Percentiles rank a stretch among this genome's conserved stretches.
These are phyloP conservation scores for Anarrhichthys ocellatus DNA, from an alignment of 2,113 vertebrate genomes.

Conservation along the genomic window DNA sequence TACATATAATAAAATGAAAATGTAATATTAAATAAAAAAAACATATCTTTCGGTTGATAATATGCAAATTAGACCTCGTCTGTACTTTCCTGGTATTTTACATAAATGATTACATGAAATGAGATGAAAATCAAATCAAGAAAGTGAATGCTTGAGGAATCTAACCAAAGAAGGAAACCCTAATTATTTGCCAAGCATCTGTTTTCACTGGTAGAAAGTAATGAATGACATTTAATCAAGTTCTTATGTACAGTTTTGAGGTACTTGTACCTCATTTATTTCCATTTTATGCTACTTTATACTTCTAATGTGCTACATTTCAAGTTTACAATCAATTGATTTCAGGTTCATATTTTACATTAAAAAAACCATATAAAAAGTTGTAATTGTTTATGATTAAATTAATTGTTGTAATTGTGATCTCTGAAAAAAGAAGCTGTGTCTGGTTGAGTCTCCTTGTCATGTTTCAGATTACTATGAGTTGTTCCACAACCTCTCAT, in stretches of 20 bases:
- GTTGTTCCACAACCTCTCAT: too few relatives aligned
- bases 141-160: background rate
- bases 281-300: too few relatives aligned
- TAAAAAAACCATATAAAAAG: too few relatives aligned
- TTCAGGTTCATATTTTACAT: background rate
- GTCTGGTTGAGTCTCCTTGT: background rate
- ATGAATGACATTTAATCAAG: background rate
- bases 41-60: background rate
- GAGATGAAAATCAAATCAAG: slow-evolving; percentile 4
- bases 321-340: background rate
- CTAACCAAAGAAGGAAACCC: background rate
- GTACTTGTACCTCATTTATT: background rate
- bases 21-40: background rate
- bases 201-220: background rate
- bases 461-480: too few relatives aligned
- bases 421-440: too few relatives aligned
- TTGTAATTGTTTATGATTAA: background rate
- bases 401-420: background rate
- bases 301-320: background rate
- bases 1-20: background rate
- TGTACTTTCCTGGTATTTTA: background rate
- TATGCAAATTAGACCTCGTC: background rate
- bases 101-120: background rate
- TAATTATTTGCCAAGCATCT: background rate
- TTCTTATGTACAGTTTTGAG: background rate